Conservation (phyloP, 2,113 vertebrate species). For the Odobenus rosmarus region DNA sequence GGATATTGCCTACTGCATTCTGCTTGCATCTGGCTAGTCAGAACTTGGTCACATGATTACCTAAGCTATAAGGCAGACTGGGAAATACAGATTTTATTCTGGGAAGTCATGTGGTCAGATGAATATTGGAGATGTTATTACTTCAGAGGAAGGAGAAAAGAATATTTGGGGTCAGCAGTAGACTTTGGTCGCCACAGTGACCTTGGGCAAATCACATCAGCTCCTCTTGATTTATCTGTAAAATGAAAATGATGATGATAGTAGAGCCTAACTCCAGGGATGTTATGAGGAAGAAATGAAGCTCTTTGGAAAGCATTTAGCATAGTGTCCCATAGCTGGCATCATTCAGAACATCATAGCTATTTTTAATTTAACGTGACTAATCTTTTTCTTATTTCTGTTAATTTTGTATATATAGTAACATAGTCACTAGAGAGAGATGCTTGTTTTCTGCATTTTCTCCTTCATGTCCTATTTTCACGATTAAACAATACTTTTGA, state of each 20-base stretch:
- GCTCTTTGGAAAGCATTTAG: background rate
- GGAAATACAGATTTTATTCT: constrained; percentile 31
- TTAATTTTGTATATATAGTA: background rate
- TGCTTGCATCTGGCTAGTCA: background rate
- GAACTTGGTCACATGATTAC: background rate
- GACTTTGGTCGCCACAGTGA: background rate
- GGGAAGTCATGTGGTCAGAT: background rate
- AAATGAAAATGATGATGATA: background rate
- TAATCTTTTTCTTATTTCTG: background rate
- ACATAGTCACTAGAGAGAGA: constrained; percentile 25
- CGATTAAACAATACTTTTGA: background rate
- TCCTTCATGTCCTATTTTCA: background rate
- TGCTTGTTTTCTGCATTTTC: background rate
- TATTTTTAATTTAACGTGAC: constrained; percentile 24
- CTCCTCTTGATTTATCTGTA: background rate
- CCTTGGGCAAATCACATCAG: background rate
- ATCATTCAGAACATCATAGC: background rate
- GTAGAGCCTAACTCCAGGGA: background rate
- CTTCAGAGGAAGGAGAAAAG: background rate
- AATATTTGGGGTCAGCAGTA: background rate
- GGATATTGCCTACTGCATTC: background rate
- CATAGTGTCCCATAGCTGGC: background rate
- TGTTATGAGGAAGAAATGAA: background rate
- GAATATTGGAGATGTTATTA: background rate
- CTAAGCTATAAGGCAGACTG: background rate